Percentiles rank a stretch among this genome's conserved stretches.
phyloP scores from a whole-genome alignment of 2,797 vertebrate genomes.

The Pseudopleuronectes americanus region DNA sequence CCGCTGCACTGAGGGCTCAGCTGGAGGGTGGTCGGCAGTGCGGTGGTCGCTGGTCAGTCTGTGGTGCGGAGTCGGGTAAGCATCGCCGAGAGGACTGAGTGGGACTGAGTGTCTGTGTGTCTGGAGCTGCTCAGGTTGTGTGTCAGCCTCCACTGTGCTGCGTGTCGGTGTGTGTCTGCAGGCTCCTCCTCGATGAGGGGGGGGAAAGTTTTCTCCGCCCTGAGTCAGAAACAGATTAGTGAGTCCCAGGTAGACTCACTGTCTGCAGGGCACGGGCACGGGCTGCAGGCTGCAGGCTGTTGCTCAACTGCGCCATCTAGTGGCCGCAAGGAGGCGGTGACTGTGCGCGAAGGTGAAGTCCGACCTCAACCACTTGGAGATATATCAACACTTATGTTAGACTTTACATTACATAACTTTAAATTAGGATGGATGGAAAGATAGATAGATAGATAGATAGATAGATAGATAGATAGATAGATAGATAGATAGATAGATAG shows the following conservation, averaged over 20 bases:
- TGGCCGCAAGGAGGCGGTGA: conserved; percentile 15
- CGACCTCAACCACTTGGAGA: too few species aligned
- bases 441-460: too few species aligned
- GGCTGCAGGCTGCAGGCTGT: conserved; percentile 29
- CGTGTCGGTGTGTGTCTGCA: conserved; percentile 63
- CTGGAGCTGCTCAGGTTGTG: conserved; percentile 33
- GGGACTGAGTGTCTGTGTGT: conserved; percentile 16
- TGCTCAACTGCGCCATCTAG: conserved; percentile 71
- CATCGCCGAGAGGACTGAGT: conserved; percentile 59
- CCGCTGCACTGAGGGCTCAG: conserved; percentile 32
- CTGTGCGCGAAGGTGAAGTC: background rate
- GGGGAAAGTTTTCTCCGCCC: conserved; percentile 76
- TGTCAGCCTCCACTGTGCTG: conserved; percentile 60
- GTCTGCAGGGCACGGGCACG: conserved; percentile 5
- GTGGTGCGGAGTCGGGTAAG: conserved; percentile 36
- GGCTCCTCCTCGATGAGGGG: conserved; percentile 77
- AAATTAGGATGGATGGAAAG: too few species aligned
- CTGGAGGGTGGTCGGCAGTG: conserved; percentile 35
- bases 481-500: too few species aligned
- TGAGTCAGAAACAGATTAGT: conserved; percentile 61
- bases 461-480: too few species aligned
- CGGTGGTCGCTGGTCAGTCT: conserved; percentile 61
- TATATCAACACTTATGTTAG: too few species aligned
- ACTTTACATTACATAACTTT: too few species aligned
- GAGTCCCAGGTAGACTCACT: conserved; percentile 72